These are phyloP conservation scores for Pterois miles DNA, from an alignment of 2,797 vertebrate species.

Conservation along the genomic window DNA sequence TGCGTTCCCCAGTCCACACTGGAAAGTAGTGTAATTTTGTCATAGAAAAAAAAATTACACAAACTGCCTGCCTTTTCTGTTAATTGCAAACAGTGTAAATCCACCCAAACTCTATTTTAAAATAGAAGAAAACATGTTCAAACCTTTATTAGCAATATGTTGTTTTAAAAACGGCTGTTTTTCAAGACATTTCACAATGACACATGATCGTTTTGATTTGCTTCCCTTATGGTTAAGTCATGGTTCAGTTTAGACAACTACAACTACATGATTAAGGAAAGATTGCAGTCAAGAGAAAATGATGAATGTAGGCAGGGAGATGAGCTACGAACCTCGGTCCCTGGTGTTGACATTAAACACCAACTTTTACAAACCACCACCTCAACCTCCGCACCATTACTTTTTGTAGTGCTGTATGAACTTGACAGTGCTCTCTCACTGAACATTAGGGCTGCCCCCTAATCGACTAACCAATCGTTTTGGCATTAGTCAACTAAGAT, in stretches of 20 bases:
- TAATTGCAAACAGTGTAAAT: not conserved
- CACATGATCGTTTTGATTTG: not conserved
- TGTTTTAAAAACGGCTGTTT: not conserved
- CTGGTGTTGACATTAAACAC: too few species aligned
- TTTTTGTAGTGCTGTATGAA: too few species aligned
- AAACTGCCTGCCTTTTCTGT: constrained; percentile 13
- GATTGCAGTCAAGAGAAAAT: not conserved
- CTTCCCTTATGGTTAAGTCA: not conserved
- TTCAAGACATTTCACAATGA: not conserved
- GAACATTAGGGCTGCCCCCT: too few species aligned
- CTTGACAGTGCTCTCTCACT: too few species aligned
- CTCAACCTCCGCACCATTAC: too few species aligned
- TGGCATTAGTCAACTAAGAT: too few species aligned
- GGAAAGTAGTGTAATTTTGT: constrained; percentile 42
- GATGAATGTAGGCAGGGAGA: not conserved
- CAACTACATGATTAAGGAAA: not conserved
- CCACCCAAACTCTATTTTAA: not conserved
- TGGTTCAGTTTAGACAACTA: not conserved
- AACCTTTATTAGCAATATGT: not conserved
- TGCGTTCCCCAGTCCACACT: not conserved
- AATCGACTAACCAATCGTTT: too few species aligned
- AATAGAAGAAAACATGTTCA: not conserved
- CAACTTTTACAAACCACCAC: too few species aligned
- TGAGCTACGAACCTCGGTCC: not conserved
- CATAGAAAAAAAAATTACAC: constrained; percentile 33